Evolutionary conservation across 1,140 invertebrate species (phyloP).

Genomic region (Penaeus chinensis): DNA sequence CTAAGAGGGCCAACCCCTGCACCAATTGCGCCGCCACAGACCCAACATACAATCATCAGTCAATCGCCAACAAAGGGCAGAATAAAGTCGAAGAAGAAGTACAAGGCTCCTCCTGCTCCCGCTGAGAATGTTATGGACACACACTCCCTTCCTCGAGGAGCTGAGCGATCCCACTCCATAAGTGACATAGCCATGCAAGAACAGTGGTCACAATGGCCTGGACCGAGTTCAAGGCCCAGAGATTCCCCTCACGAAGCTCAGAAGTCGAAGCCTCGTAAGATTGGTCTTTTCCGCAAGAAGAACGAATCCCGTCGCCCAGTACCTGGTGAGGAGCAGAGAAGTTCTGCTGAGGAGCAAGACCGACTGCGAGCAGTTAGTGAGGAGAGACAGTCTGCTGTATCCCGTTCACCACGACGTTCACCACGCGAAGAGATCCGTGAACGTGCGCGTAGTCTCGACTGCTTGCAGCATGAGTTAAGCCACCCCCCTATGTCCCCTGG

Average conservation of each 20-base stretch:
- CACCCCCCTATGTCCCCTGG: slow-evolving; percentile 41
- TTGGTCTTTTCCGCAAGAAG: slow-evolving; percentile 62
- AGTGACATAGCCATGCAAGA: slow-evolving; percentile 17
- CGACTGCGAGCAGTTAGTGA: slow-evolving; percentile 37
- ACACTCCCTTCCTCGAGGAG: slow-evolving; percentile 28
- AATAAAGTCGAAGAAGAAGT: slow-evolving; percentile 65
- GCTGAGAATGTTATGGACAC: neutral
- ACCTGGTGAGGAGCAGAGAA: slow-evolving; percentile 28
- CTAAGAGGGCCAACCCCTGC: slow-evolving; percentile 68
- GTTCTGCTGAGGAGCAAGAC: slow-evolving; percentile 37
- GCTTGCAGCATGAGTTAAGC: slow-evolving; percentile 60
- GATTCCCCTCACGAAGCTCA: slow-evolving; percentile 18
- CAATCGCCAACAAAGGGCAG: slow-evolving; percentile 68
- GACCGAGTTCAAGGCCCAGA: slow-evolving; percentile 22
- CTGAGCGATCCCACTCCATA: slow-evolving; percentile 41
- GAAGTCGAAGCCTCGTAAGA: slow-evolving; percentile 55
- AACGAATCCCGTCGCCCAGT: slow-evolving; percentile 53
- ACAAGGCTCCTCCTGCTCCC: slow-evolving; percentile 62
- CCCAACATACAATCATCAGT: slow-evolving; percentile 63
- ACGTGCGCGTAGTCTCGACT: slow-evolving; percentile 61
- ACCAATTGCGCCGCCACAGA: slow-evolving; percentile 47
- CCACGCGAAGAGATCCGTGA: slow-evolving; percentile 57
- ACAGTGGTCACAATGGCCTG: neutral
- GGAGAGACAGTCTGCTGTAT: slow-evolving; percentile 25
- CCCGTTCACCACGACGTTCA: slow-evolving; percentile 37